A percentile compares a stretch with the other conserved stretches of the same genome.
phyloP scores from a whole-genome alignment of 1,140 invertebrate species.

The Arctopsyche grandis region DNA sequence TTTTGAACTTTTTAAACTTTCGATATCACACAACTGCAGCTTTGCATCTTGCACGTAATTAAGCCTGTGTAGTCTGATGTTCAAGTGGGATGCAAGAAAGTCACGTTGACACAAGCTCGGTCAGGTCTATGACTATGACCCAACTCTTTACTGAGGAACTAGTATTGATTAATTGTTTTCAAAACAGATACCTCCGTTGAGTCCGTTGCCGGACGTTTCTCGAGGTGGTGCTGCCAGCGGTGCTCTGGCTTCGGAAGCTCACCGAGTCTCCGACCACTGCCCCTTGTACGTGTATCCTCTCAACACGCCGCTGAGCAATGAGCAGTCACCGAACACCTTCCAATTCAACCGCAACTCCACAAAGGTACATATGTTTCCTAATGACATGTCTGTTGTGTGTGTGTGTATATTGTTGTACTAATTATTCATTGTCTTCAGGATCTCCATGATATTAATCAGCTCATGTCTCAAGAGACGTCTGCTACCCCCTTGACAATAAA shows the following conservation, averaged over 20 bases:
- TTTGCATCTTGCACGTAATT: no score
- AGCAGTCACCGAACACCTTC: constrained; percentile 75
- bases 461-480: constrained; percentile 59
- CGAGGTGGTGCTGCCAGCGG: background rate
- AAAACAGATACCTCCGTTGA: constrained; percentile 51
- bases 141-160: background rate
- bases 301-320: constrained; percentile 62
- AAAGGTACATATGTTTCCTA: constrained; percentile 71
- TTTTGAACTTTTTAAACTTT: no score
- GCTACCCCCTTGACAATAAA: background rate
- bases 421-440: constrained; percentile 55
- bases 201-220: constrained; percentile 58
- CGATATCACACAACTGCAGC: no score
- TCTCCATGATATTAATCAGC: constrained; percentile 62
- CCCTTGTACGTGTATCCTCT: constrained; percentile 78
- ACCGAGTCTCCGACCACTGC: constrained; percentile 71
- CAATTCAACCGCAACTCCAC: constrained; percentile 90
- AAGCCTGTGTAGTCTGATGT: no score
- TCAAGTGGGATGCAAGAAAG: no score
- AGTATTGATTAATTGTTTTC: background rate
- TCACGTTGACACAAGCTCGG: no score
- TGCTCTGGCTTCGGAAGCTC: constrained; percentile 65
- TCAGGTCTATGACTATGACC: no score
- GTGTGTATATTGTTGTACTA: background rate
- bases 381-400: background rate